Base-by-base conservation (phyloP, 2,888 invertebrate species). In the Hypsopygia costalis region DNA sequence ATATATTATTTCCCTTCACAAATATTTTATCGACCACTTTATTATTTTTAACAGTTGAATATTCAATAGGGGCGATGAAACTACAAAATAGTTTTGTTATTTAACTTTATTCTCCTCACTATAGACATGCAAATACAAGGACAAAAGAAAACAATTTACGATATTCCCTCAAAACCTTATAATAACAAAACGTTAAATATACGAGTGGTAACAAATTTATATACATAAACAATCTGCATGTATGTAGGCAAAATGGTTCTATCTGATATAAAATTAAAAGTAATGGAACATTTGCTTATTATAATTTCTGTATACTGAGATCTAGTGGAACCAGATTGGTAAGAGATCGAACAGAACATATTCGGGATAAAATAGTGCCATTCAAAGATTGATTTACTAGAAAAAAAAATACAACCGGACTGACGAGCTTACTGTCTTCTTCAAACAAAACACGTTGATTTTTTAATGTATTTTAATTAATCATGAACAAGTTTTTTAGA, bases 21-120 rank as follows among this genome's bases (percentile, higher is more conserved):
- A 36, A 28, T 35, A 33, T 20, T 34, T 21, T 12, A 11, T 6
- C 4, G 4, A 3, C 16, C 2, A 16, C 3, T 3, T 16, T 16
- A 16, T 16, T 16, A 16, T 16, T 16, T 16, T 4, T 3, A 4
- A 16, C 2, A 16, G 3, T 16, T 16, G 3, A 2, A 16, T n/a
- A n/a, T n/a, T n/a, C 16, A 2, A 30, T 33, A 36, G 44, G 36
- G 29, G 40, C 45, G 27, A 36, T 51, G 44, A 65, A 65, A 63
- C 57, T 46, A 58, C 43, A 40, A 43, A 47, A 47, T 55, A 58
- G 55, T 62, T 64, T 62, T 67, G 62, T 66, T 79, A 77, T 66
- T 67, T 81, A 79, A 81, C 76, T 86, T 86, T 86, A 86, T 81
- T 86, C 76, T 80, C 73, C 77, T 82, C 76, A 77, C 82, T 85